Base-by-base conservation (phyloP, 2,888 invertebrate genomes). In the Andrena flavipes region DNA sequence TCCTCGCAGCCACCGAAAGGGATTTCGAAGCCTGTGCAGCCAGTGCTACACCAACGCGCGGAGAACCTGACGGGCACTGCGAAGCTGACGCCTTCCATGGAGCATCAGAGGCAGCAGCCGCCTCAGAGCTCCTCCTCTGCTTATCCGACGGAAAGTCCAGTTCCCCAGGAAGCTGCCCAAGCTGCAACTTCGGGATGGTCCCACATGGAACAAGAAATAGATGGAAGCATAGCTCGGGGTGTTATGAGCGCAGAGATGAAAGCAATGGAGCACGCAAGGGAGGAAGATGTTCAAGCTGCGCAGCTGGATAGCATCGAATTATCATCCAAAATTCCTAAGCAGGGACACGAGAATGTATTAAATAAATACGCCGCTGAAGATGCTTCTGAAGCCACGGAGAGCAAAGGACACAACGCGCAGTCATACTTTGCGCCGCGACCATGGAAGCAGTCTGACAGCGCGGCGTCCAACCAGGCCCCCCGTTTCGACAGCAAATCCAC, bases 1-100 rank as follows among this genome's bases (percentile, higher is more conserved):
- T 74, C 64, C 1, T 81, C 81, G 0, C 35, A 13, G 0, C 64
- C 81, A 3, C 8, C 82, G 0, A 62, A 49, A 2, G 29, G 20
- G 0, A 23, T 49, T 0, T n/a, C 29, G 8, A 71, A 71, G 13
- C 65, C 62, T 0, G 0, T 7, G 0, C 20, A 56, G 0, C n/a
- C 82, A 2, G 10, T 48, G 2, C 26, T 23, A 2, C 33, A 35
- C 0, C 49, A 13, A n/a, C 13, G 8, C 0, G 13, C 16, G 1
- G 10, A 26, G 20, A 20, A 13, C 6, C 2, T 6, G 13, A 5
- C 29, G 1, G 6, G 0, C 1, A 6, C 7, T 0, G 1, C 10
- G n/a, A 49, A 10, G n/a, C n/a, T 42, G 16, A 42, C 42, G 42
- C 0, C 42, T 16, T 42, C 42, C 42, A 1, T 16, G 42, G 42